Evolutionary conservation across 2,797 vertebrate genomes (phyloP).

Genomic region (Scolopax rusticola): DNA sequence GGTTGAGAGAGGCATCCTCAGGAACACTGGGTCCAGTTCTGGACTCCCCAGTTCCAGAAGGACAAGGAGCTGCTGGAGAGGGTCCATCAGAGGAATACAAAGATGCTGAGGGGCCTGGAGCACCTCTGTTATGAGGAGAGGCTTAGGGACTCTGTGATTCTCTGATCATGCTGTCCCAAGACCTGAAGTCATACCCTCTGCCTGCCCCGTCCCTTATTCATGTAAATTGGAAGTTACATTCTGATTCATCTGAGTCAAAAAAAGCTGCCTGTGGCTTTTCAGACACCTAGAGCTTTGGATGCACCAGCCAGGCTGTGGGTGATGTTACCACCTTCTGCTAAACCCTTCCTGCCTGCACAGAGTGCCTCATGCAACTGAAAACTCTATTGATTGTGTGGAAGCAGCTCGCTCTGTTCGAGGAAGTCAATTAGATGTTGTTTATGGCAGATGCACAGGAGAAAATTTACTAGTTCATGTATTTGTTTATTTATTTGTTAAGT

Average conservation of each 20-base stretch:
- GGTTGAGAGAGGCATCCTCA: too few species aligned
- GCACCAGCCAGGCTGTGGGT: neutral
- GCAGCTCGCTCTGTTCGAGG: neutral
- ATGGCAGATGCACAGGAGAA: neutral
- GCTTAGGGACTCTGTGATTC: too few species aligned
- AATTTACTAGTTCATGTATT: neutral
- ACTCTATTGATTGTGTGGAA: neutral
- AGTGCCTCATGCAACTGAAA: neutral
- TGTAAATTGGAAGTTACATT: neutral
- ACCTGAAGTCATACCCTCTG: neutral
- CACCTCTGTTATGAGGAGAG: too few species aligned
- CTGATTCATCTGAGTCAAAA: neutral
- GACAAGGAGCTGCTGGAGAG: too few species aligned
- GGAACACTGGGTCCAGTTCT: too few species aligned
- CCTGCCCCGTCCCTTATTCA: neutral
- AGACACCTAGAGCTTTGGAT: neutral
- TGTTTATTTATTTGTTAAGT: neutral
- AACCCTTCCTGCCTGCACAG: neutral
- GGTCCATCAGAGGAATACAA: too few species aligned
- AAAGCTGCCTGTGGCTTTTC: conserved; percentile 15
- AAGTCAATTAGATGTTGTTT: neutral
- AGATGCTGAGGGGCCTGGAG: too few species aligned
- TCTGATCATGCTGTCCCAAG: neutral
- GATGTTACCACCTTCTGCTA: conserved; percentile 25
- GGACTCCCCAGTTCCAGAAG: too few species aligned